These are phyloP conservation scores for Gymnocheta viridis DNA, from an alignment of 2,888 invertebrate species.

Conservation along the genomic window DNA sequence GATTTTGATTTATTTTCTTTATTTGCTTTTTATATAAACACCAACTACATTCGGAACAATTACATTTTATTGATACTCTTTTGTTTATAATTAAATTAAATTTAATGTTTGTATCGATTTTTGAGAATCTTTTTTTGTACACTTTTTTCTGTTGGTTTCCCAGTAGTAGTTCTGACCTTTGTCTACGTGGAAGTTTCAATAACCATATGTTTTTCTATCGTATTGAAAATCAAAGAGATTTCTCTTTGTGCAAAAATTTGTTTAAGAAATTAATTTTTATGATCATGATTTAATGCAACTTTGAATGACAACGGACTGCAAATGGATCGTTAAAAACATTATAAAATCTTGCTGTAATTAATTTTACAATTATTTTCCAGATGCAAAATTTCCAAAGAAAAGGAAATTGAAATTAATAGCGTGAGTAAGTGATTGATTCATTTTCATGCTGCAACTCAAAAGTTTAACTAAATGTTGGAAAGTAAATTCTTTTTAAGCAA, in stretches of 20 bases:
- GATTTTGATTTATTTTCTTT: slow-evolving; percentile 16
- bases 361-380: slow-evolving; percentile 14
- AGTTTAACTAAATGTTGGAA: neutral
- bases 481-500: neutral
- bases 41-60: neutral
- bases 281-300: slow-evolving; percentile 17
- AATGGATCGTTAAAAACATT: slow-evolving; percentile 6
- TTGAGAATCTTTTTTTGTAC: neutral
- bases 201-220: slow-evolving; percentile 4
- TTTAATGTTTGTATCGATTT: neutral
- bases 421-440: neutral
- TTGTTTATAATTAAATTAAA: slow-evolving; percentile 43
- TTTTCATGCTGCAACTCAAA: neutral
- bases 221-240: slow-evolving; percentile 3
- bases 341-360: slow-evolving; percentile 2
- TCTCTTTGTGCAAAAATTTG: neutral
- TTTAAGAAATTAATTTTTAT: slow-evolving; percentile 7
- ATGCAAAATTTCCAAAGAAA: neutral
- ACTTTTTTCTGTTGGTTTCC: neutral
- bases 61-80: neutral
- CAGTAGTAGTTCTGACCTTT: slow-evolving; percentile 21
- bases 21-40: slow-evolving; percentile 17
- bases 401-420: neutral
- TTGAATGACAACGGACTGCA: slow-evolving; percentile 27
- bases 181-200: neutral